Base-by-base conservation (phyloP, 2,888 invertebrate genomes). In the Criorhina ranunculi region DNA sequence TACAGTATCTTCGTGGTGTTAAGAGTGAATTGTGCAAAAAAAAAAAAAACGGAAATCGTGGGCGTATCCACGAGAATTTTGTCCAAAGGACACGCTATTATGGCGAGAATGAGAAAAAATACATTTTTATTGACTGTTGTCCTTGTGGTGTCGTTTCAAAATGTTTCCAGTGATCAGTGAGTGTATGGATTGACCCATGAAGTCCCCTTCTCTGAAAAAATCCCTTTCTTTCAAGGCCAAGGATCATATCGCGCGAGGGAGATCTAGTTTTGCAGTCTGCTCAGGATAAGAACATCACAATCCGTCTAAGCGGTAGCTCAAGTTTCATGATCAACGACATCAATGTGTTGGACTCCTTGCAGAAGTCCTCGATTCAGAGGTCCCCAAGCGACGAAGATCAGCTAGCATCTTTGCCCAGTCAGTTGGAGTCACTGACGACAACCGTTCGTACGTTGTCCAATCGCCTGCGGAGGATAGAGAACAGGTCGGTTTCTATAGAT, bases 221-320 rank as follows among this genome's bases (percentile, higher is more conserved):
- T n/a, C 6, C 44, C 11, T 62, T 7, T 17, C 44, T 11, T 35
- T 69, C 12, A 55, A 85, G 85, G 53, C 88, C 89, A 5, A 88
- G 88, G 78, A 87, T 91, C 31, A 6, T 53, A 17, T 94, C 94
- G 85, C 92, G 93, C 89, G 93, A 97, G 92, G 98, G 98, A 12
- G 94, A 96, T 90, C 93, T 98, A 31, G 93, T 95, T 81, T 93
- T 98, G 76, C 93, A 95, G 88, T 94, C 97, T 17, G 97, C 96
- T 0, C 92, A 92, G 66, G 94, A 95, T 88, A 95, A 95, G 90
- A 97, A 96, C 90, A 95, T 98, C 66, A 95, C 95, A 37, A 93
- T 98, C 83, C 93, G 93, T 46, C 93, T 95, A 0, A 91, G 96
- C 24, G 96, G 96, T 78, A 94, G 94, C 35, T 92, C 95, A 29